Evolutionary conservation across 2,888 invertebrate species (phyloP).

Genomic region (Catocala fraxini): DNA sequence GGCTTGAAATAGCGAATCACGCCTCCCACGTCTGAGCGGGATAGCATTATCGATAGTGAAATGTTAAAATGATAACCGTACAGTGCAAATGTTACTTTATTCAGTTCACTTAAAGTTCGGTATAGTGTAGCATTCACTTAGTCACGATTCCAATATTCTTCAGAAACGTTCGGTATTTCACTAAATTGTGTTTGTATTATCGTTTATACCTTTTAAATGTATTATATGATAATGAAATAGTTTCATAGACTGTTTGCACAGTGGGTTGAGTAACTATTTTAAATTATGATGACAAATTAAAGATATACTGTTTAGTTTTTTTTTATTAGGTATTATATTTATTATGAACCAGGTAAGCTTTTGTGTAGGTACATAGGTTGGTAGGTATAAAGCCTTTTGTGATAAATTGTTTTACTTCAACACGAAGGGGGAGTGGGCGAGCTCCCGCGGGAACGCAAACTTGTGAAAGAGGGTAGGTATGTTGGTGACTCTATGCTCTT

Average conservation of each 20-base stretch:
- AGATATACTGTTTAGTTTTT: slow-evolving; percentile 10
- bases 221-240: slow-evolving; percentile 68
- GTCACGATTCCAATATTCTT: slow-evolving; percentile 80
- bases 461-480: too few species aligned
- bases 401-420: too few species aligned
- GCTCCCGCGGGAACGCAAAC: too few species aligned
- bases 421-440: too few species aligned
- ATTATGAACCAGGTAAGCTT: too few species aligned
- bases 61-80: slow-evolving; percentile 68
- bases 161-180: slow-evolving; percentile 76
- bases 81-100: slow-evolving; percentile 73
- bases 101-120: slow-evolving; percentile 61
- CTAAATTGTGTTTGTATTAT: slow-evolving; percentile 76
- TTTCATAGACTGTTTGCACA: slow-evolving; percentile 65
- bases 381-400: too few species aligned
- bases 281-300: slow-evolving; percentile 28
- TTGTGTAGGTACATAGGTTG: too few species aligned
- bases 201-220: slow-evolving; percentile 62
- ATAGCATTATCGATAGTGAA: slow-evolving; percentile 81
- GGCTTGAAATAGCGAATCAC: slow-evolving; percentile 82
- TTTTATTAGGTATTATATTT: too few species aligned
- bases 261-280: slow-evolving; percentile 37
- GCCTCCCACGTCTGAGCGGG: slow-evolving; percentile 79
- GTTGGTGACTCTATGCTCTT: too few species aligned
- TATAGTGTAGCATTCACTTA: slow-evolving; percentile 47